Conservation (phyloP, 92 coral and sea anemone genomes). For the Micromussa lordhowensis region DNA sequence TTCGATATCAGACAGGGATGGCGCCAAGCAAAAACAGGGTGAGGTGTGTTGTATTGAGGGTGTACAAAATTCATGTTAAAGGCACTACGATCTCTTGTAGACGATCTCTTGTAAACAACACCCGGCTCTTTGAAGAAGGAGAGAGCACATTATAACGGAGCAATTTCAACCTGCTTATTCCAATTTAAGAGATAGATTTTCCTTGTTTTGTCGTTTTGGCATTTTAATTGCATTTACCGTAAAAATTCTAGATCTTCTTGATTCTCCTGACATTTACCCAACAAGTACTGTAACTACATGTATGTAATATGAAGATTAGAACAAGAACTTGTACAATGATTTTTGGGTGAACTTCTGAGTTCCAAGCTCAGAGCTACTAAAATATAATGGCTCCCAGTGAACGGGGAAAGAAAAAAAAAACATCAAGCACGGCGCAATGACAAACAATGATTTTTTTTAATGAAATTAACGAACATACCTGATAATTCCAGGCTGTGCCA, state of each 20-base stretch:
- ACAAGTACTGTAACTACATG: not conserved
- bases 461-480: conserved; percentile 10
- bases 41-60: no score
- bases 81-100: not conserved
- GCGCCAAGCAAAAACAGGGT: no score
- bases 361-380: not conserved
- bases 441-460: not conserved
- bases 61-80: no score
- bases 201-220: not conserved
- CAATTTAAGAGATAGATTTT: not conserved
- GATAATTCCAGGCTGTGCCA: conserved; percentile 70
- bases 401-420: no score
- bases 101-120: not conserved
- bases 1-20: no score
- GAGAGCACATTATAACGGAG: not conserved
- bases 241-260: no score
- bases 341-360: not conserved
- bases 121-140: not conserved
- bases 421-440: not conserved
- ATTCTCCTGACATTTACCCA: no score
- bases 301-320: not conserved
- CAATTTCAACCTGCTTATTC: not conserved
- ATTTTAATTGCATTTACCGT: no score
- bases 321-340: no score
- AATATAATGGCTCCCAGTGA: not conserved